These are phyloP conservation scores for Pedionomus torquatus DNA, from an alignment of 2,113 vertebrate species.

Conservation along the genomic window DNA sequence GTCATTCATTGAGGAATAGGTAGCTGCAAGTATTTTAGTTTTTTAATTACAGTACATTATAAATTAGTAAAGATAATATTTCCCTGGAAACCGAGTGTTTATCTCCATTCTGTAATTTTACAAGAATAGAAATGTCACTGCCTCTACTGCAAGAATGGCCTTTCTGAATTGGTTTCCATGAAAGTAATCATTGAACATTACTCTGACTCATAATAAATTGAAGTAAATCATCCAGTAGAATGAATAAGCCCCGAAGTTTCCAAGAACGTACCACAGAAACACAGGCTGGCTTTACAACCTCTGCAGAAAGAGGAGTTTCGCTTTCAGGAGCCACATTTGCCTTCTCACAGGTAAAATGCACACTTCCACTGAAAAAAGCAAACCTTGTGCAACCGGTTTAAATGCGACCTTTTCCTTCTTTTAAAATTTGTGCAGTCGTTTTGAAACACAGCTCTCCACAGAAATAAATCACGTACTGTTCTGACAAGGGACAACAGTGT, in stretches of 20 bases:
- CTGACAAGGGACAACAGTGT: not conserved
- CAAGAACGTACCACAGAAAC: not conserved
- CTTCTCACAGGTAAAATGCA: not conserved
- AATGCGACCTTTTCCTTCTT: not conserved
- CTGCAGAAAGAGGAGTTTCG: not conserved
- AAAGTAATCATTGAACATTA: not conserved
- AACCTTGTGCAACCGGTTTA: not conserved
- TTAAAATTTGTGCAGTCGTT: not conserved
- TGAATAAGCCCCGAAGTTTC: not conserved
- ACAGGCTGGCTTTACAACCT: not conserved
- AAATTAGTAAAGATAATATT: constrained; percentile 39
- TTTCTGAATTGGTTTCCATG: constrained; percentile 24
- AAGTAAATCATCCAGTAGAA: not conserved
- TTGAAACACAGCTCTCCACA: not conserved
- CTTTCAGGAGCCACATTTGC: not conserved
- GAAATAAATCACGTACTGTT: not conserved
- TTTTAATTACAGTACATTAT: constrained; percentile 20
- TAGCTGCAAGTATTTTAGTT: not conserved
- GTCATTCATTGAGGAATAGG: not conserved
- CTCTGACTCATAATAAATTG: constrained; percentile 1
- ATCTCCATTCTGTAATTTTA: not conserved
- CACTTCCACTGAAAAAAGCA: not conserved
- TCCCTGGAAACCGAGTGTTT: constrained; percentile 16
- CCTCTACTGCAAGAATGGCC: not conserved
- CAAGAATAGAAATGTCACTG: constrained; percentile 23